Percentiles rank a stretch among this genome's conserved stretches.
Evolutionary conservation across 2,113 vertebrate species (phyloP).

Genomic region (Lagopus muta): DNA sequence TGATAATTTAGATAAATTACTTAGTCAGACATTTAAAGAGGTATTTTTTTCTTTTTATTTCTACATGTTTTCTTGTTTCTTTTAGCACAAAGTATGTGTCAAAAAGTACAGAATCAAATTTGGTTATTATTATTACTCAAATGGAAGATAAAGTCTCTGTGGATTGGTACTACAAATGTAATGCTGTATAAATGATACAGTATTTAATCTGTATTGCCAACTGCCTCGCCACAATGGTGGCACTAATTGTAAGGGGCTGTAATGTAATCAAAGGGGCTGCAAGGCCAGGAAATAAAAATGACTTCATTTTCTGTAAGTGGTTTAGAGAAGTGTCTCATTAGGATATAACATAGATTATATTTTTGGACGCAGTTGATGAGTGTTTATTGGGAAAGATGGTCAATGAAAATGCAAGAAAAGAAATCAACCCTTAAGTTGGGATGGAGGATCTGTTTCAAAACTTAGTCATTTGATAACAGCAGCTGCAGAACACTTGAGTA

Average conservation of each 20-base stretch:
- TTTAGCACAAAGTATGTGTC: background rate
- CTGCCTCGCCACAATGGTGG: background rate
- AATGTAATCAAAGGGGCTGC: background rate
- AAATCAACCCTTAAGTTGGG: background rate
- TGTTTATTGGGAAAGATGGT: background rate
- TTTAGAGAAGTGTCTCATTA: background rate
- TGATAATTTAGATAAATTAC: background rate
- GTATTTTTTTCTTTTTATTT: background rate
- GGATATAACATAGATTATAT: background rate
- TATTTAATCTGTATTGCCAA: background rate
- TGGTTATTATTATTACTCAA: background rate
- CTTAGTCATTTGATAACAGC: background rate
- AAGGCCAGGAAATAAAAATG: background rate
- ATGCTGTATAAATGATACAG: background rate
- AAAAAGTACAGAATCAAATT: background rate
- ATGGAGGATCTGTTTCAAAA: background rate
- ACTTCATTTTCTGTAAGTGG: background rate
- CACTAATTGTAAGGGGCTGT: background rate
- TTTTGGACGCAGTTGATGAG: background rate
- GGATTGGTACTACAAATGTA: background rate
- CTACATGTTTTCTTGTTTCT: background rate
- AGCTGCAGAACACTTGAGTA: background rate
- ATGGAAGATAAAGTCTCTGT: background rate
- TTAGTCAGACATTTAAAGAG: background rate
- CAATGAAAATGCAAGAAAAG: background rate